Conservation (phyloP, 2,113 vertebrate genomes). For the Sebastes fasciatus region DNA sequence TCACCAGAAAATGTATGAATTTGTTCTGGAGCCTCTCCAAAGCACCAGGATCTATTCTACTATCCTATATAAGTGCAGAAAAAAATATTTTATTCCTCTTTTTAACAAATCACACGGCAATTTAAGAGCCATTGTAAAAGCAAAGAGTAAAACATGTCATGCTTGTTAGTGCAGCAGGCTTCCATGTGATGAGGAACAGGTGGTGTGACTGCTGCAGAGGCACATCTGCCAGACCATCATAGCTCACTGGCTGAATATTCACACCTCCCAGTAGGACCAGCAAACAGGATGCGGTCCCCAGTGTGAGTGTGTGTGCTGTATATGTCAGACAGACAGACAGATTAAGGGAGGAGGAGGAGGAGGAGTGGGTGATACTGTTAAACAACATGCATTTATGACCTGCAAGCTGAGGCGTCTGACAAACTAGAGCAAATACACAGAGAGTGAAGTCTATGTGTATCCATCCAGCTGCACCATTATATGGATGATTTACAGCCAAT, state of each 20-base stretch:
- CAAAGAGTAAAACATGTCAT: slow-evolving; percentile 4
- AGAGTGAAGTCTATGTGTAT: slow-evolving; percentile 19
- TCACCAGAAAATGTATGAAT: too few species aligned
- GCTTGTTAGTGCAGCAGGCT: slow-evolving; percentile 24
- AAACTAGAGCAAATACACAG: slow-evolving; percentile 63
- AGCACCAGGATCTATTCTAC: too few species aligned
- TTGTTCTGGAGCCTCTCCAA: not conserved
- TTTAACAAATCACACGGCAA: not conserved
- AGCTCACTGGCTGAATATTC: slow-evolving; percentile 65
- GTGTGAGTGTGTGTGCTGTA: slow-evolving; percentile 22
- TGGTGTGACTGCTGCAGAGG: slow-evolving; percentile 15
- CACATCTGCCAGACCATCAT: slow-evolving; percentile 66
- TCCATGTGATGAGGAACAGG: slow-evolving; percentile 62
- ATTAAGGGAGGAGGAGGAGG: not conserved
- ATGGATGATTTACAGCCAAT: too few species aligned
- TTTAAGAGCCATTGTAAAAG: slow-evolving; percentile 11
- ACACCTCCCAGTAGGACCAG: slow-evolving; percentile 65
- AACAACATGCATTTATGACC: slow-evolving; percentile 52
- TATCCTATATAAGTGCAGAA: too few species aligned
- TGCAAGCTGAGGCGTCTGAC: slow-evolving; percentile 49
- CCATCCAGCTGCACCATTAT: slow-evolving; percentile 42
- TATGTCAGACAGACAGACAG: slow-evolving; percentile 45
- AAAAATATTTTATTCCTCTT: not conserved
- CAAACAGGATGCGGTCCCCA: slow-evolving; percentile 73
- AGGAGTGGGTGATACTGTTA: not conserved